Evolutionary conservation across 2,888 invertebrate species (phyloP).

Genomic region (Argyresthia albistria): DNA sequence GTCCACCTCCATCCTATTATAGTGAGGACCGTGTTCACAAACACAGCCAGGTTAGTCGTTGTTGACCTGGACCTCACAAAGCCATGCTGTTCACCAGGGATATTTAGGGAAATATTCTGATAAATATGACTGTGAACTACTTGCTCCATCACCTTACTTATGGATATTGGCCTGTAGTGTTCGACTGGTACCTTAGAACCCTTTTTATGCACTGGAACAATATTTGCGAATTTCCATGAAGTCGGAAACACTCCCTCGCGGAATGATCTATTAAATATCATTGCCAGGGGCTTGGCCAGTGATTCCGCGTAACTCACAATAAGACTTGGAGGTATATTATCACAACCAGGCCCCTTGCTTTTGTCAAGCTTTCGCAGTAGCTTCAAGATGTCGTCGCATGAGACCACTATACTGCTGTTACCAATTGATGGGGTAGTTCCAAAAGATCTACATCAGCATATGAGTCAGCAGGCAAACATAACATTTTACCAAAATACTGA

Average conservation of each 20-base stretch:
- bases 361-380: no score
- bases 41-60: neutral
- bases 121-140: neutral
- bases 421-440: no score
- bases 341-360: no score
- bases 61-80: neutral
- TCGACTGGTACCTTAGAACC: neutral
- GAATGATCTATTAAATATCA: neutral
- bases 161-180: neutral
- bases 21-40: neutral
- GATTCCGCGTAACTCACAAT: neutral
- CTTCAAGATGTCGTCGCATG: no score
- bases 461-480: no score
- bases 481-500: no score
- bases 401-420: no score
- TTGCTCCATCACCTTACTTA: neutral
- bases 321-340: no score
- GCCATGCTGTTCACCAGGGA: neutral
- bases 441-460: no score
- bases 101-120: neutral
- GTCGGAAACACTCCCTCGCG: neutral
- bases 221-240: neutral
- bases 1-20: neutral
- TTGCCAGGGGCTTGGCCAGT: neutral
- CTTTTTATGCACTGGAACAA: neutral